phyloP scores from a whole-genome alignment of 35 echinoderm and acorn worm species.

The Heliocidaris tuberculata region DNA sequence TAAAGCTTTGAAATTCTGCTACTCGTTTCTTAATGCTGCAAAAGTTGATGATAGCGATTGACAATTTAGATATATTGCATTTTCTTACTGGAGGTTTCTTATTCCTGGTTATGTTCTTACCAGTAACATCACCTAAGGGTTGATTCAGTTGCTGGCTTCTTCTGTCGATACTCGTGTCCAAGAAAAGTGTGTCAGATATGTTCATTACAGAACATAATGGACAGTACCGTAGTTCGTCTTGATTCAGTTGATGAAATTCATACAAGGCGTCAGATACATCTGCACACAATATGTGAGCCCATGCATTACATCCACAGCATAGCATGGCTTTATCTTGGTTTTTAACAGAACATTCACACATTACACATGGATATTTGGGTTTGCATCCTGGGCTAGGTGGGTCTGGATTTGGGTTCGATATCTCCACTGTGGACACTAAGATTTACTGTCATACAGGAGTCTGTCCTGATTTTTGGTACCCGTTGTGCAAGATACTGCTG shows the following conservation, averaged over 20 bases:
- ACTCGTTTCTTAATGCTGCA: background rate
- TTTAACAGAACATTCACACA: constrained; percentile 37
- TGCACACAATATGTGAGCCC: background rate
- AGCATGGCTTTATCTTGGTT: constrained; percentile 39
- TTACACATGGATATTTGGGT: constrained; percentile 28
- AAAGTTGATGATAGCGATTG: background rate
- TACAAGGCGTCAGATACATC: constrained; percentile 30
- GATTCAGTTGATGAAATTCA: constrained; percentile 39
- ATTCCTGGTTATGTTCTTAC: background rate
- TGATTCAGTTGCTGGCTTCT: background rate
- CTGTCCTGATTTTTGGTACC: background rate
- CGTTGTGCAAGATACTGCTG: background rate
- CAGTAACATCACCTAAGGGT: background rate
- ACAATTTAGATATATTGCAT: background rate
- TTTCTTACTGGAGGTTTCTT: background rate
- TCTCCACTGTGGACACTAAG: constrained; percentile 23
- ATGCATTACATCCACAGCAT: constrained; percentile 25
- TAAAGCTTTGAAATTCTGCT: background rate
- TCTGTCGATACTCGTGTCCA: background rate
- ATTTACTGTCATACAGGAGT: background rate
- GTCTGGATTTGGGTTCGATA: constrained; percentile 31
- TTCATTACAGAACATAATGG: background rate
- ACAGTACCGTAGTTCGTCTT: constrained; percentile 42
- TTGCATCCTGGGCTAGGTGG: background rate
- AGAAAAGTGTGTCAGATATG: background rate